These are phyloP conservation scores for Acanthosoma haemorrhoidale DNA, from an alignment of 2,888 invertebrate species.

Conservation along the genomic window DNA sequence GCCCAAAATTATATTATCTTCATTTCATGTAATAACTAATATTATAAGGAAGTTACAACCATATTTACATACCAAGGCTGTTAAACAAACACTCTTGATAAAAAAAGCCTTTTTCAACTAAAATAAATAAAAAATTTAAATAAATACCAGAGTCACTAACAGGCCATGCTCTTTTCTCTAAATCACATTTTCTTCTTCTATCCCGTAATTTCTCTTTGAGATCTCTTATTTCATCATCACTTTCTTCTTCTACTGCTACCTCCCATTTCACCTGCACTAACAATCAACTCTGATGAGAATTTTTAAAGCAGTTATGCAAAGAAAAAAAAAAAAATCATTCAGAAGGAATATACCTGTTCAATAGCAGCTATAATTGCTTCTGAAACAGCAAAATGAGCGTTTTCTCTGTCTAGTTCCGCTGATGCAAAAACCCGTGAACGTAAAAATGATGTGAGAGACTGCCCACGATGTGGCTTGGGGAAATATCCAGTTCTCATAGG, in stretches of 20 bases:
- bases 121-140: neutral
- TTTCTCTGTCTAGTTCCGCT: slow-evolving; percentile 75
- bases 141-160: slow-evolving; percentile 17
- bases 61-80: too few relatives aligned
- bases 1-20: too few relatives aligned
- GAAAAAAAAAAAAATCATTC: neutral
- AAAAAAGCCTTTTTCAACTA: too few relatives aligned
- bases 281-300: neutral
- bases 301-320: neutral
- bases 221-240: slow-evolving; percentile 61
- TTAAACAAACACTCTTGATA: too few relatives aligned
- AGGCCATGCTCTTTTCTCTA: slow-evolving; percentile 44
- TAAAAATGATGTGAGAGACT: slow-evolving; percentile 66
- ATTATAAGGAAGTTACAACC: too few relatives aligned
- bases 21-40: too few relatives aligned
- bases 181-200: slow-evolving; percentile 52
- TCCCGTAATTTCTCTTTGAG: slow-evolving; percentile 59
- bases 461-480: slow-evolving; percentile 59
- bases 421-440: slow-evolving; percentile 66
- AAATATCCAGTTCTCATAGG: slow-evolving; percentile 59
- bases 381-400: slow-evolving; percentile 78
- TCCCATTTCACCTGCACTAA: slow-evolving; percentile 53
- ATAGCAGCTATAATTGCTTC: slow-evolving; percentile 79
- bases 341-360: slow-evolving; percentile 54
- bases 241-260: slow-evolving; percentile 52